Conservation (phyloP, 2,113 vertebrate species). For the Smithornis capensis region DNA sequence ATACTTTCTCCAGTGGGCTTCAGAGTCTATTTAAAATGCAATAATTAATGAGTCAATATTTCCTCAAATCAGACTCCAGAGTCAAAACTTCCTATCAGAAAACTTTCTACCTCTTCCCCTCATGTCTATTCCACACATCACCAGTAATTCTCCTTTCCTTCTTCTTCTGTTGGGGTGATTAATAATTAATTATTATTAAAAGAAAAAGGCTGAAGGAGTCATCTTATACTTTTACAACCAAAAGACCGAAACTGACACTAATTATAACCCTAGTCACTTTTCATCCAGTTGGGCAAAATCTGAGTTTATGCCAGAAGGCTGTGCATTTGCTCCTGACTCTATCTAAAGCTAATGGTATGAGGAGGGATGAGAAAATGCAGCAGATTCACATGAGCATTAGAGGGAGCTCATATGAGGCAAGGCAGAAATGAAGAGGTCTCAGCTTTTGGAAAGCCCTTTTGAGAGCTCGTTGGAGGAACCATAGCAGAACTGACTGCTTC, state of each 20-base stretch:
- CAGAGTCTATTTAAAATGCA: constrained; percentile 14
- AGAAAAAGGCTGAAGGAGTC: neutral
- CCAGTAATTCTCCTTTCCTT: constrained; percentile 13
- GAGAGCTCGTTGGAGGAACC: constrained; percentile 5
- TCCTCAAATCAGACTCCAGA: constrained; percentile 33
- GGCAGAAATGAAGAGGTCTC: constrained; percentile 14
- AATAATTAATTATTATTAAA: constrained; percentile 50
- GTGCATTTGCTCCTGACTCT: neutral
- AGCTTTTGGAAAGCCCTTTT: neutral
- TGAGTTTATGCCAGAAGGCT: neutral
- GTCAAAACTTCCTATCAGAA: neutral
- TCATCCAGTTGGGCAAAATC: neutral
- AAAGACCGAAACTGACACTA: neutral
- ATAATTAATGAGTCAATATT: constrained; percentile 4
- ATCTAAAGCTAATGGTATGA: neutral
- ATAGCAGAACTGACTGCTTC: constrained; percentile 59
- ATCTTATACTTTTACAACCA: neutral
- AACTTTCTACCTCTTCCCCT: neutral
- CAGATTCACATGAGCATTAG: neutral
- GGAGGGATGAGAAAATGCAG: neutral
- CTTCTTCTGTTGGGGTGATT: neutral
- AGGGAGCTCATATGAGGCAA: neutral
- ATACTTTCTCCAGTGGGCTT: neutral
- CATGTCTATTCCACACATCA: neutral
- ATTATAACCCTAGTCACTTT: neutral